Base-by-base conservation (phyloP, 2,113 vertebrate species). In the Hippocampus barbouri region DNA sequence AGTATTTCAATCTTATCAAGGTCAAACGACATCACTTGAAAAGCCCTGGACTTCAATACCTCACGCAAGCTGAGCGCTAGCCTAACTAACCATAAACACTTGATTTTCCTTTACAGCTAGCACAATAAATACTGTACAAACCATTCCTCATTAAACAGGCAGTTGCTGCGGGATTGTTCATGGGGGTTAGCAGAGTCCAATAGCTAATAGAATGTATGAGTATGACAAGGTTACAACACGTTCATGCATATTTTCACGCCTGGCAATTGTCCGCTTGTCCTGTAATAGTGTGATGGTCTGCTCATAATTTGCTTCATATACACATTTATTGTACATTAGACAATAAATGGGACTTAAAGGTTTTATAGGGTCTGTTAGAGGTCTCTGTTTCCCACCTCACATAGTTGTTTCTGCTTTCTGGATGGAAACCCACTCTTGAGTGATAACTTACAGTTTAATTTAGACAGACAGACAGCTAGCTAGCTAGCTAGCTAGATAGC, bases 111-210 rank as follows among this genome's bases (percentile, higher is more conserved):
- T 73, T 27, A 61, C 20, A 23, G 7, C 21, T 38, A 1, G 2
- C 21, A 9, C 11, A 56, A 9, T 2, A 5, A 21, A 38, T 41
- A n/a, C 23, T 3, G 0, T 16, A 23, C 5, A 43, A 68, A 57
- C 20, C 27, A 18, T 27, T 45, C 8, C 38, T 56, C 70, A 68
- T 68, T 38, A 34, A 65, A 23, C 2, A 0, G 54, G 11, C 20
- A 20, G 68, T 72, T 56, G 34, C 34, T 51, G 61, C 43, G 68
- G 64, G 65, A 63, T 14, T 20, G 30, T 53, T 75, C 72, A 69
- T 63, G 62, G 47, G 41, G 68, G 68, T 75, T 51, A 79, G 73
- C 73, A 25, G 45, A 41, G 68, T 76, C 34, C 73, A 76, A 76
- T 74, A 51, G 43, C 16, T 68, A 70, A 74, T 53, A 68, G 34